Conservation (phyloP, 2,797 vertebrate species). For the Dallia pectoralis region DNA sequence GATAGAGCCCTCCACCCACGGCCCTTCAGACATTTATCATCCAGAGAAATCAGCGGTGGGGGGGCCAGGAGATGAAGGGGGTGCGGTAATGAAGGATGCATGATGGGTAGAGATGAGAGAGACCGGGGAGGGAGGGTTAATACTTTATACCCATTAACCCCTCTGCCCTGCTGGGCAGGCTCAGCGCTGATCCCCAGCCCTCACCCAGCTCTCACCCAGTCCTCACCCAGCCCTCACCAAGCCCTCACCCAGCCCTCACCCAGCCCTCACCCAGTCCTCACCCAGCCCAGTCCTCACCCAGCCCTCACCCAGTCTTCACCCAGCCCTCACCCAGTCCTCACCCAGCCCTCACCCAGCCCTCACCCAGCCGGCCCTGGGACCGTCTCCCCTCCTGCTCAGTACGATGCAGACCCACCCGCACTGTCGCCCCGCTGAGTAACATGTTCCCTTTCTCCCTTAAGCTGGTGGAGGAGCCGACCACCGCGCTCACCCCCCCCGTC, state of each 20-base stretch:
- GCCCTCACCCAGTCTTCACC: slow-evolving; percentile 59
- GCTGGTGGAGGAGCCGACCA: slow-evolving; percentile 52
- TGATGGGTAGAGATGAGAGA: slow-evolving; percentile 67
- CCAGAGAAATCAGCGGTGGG: slow-evolving; percentile 51
- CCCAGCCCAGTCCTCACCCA: no score
- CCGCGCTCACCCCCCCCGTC: slow-evolving; percentile 55
- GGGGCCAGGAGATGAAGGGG: slow-evolving; percentile 28
- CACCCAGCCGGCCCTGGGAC: slow-evolving; percentile 41
- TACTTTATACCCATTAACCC: slow-evolving; percentile 24
- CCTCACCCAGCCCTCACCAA: slow-evolving; percentile 57
- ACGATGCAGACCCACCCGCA: slow-evolving; percentile 32
- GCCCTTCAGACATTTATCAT: slow-evolving; percentile 56
- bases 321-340: slow-evolving; percentile 58
- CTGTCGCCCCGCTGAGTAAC: slow-evolving; percentile 60
- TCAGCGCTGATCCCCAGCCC: slow-evolving; percentile 52
- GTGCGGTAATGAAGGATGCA: slow-evolving; percentile 12
- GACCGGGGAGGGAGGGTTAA: neutral
- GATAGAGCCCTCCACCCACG: slow-evolving; percentile 45
- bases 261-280: slow-evolving; percentile 58
- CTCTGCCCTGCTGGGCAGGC: slow-evolving; percentile 50
- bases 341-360: slow-evolving; percentile 57
- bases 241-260: slow-evolving; percentile 58
- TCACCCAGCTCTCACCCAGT: no score
- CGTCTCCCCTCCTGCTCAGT: neutral
- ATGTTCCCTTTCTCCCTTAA: slow-evolving; percentile 63